A percentile compares a stretch with the other conserved stretches of the same genome.
phyloP scores from a whole-genome alignment of 1,140 invertebrate genomes.

The Hirudo medicinalis region DNA sequence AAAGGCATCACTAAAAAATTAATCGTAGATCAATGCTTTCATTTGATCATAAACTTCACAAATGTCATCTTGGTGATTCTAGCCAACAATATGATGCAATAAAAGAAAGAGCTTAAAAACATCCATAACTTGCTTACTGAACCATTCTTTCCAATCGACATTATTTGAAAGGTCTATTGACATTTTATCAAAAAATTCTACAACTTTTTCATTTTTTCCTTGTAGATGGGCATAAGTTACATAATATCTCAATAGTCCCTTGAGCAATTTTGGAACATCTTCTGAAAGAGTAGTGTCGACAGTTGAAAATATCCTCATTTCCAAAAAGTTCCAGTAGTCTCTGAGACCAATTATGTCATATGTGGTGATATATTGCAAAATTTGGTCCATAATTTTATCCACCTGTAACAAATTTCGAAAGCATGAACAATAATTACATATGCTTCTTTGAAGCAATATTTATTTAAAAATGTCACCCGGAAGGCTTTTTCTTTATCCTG shows the following conservation, averaged over 20 bases:
- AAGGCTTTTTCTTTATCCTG: conserved; percentile 5
- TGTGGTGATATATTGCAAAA: conserved; percentile 59
- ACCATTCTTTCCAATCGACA: conserved; percentile 91
- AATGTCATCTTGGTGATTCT: background rate
- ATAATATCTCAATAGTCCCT: conserved; percentile 74
- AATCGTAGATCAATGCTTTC: conserved; percentile 1
- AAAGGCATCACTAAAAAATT: conserved; percentile 67
- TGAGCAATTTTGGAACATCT: conserved; percentile 72
- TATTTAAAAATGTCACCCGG: background rate
- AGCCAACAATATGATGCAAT: background rate
- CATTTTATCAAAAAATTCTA: conserved; percentile 77
- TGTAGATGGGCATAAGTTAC: conserved; percentile 68
- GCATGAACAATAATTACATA: background rate
- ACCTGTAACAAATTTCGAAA: conserved; percentile 45
- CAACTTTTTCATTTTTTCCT: conserved; percentile 67
- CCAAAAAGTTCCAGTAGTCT: conserved; percentile 75
- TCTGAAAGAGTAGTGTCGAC: conserved; percentile 66
- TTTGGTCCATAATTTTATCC: conserved; percentile 76
- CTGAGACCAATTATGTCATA: conserved; percentile 63
- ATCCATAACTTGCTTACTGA: conserved; percentile 55
- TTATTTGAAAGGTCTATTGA: conserved; percentile 71
- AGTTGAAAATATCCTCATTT: conserved; percentile 68
- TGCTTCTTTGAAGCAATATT: background rate
- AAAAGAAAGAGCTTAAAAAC: conserved; percentile 19
- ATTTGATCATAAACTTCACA: background rate